Conservation (phyloP, 2,888 invertebrate species). For the Tipula unca region DNA sequence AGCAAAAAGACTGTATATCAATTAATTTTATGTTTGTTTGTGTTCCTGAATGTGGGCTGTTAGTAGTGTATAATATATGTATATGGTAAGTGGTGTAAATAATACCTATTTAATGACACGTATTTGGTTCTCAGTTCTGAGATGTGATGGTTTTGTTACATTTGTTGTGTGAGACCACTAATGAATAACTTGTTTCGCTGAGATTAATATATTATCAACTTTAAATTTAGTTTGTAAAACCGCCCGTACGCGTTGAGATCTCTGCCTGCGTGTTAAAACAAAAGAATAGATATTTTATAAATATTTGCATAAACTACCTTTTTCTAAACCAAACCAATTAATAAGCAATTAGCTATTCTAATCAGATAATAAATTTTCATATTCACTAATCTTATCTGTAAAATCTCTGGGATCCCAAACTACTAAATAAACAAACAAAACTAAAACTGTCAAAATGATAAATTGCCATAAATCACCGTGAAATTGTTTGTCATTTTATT, state of each 20-base stretch:
- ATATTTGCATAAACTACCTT: background rate
- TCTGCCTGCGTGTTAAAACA: background rate
- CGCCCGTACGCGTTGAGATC: background rate
- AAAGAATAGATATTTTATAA: background rate
- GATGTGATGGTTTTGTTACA: background rate
- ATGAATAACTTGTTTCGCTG: background rate
- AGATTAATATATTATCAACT: background rate
- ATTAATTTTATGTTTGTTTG: background rate
- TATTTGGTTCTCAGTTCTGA: background rate
- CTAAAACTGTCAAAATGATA: slow-evolving; percentile 1
- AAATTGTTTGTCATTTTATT: background rate
- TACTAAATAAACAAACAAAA: background rate
- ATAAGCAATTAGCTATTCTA: slow-evolving; percentile 19
- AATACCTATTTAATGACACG: background rate
- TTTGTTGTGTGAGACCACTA: background rate
- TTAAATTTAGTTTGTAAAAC: background rate
- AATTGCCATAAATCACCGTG: slow-evolving; percentile 8
- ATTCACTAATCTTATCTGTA: background rate
- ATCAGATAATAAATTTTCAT: slow-evolving; percentile 14
- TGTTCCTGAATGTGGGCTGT: background rate
- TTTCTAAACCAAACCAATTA: background rate
- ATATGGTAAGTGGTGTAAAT: background rate
- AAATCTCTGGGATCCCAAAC: background rate
- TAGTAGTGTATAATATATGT: background rate
- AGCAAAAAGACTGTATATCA: background rate